phyloP scores from a whole-genome alignment of 2,797 vertebrate genomes.

The Coccyzus lansbergi region DNA sequence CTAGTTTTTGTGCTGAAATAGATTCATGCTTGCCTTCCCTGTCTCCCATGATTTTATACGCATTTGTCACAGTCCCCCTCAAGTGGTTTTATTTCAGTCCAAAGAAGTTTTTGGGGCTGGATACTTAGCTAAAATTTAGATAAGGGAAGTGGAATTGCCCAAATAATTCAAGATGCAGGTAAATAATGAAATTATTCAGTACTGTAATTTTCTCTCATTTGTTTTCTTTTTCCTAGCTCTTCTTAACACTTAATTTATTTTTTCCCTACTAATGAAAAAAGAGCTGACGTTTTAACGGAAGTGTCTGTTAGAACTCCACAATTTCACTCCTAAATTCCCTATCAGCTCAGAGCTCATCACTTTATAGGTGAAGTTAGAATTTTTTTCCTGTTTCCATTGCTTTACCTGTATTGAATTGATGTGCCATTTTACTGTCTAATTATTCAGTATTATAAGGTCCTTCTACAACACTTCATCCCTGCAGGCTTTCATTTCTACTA shows the following conservation, averaged over 20 bases:
- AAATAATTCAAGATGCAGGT: not conserved
- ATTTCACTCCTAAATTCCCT: not conserved
- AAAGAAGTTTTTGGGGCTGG: not conserved
- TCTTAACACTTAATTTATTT: not conserved
- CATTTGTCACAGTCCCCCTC: not conserved
- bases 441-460: not conserved
- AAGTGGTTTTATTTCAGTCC: not conserved
- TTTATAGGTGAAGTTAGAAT: not conserved
- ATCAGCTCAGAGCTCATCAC: not conserved
- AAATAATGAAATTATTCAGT: not conserved
- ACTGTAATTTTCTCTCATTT: not conserved
- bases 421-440: slow-evolving; percentile 4
- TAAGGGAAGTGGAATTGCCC: not conserved
- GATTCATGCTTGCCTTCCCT: not conserved
- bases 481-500: slow-evolving; percentile 29
- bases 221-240: not conserved
- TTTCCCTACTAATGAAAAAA: not conserved
- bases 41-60: not conserved
- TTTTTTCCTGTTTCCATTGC: not conserved
- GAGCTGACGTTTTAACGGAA: not conserved
- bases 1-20: not conserved
- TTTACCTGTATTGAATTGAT: not conserved
- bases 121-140: not conserved
- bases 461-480: not conserved
- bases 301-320: not conserved